Base-by-base conservation (phyloP, 2,888 invertebrate genomes). In the Calameuta filiformis region DNA sequence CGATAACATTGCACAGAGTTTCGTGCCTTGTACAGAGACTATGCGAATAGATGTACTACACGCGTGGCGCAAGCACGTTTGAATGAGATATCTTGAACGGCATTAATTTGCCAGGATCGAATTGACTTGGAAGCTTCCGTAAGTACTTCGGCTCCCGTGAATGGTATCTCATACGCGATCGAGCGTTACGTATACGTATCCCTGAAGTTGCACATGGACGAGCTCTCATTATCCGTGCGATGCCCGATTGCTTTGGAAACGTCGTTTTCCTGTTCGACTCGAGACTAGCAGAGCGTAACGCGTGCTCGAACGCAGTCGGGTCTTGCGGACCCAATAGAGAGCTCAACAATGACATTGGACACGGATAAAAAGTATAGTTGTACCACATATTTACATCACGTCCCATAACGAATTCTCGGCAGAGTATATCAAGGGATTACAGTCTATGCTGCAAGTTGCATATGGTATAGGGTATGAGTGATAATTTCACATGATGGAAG, bases 21-120 rank as follows among this genome's bases (percentile, higher is more conserved):
- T 69, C 76, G 71, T 69, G 73, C 74, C 56, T 30, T 73, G 74
- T 12, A 73, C 75, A 73, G 79, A 69, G 73, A 69, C 77, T 34
- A 15, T 69, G 31, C 71, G 33, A 31, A 30, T 34, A 71, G 31
- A 71, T 31, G 3, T 31, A 71, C 71, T 34, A 30, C 33, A 71
- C 33, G 33, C 71, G 71, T 34, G 31, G 71, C 31, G 71, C 15
- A 71, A 71, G 71, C 33, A 37, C 11, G 30, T 30, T 35, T 83
- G 83, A 86, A 85, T 87, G 85, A 86, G 82, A 87, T 85, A 85
- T 86, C 82, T 79, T 81, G 77, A 74, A 80, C 81, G 76, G 81
- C 83, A 87, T 88, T 87, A 88, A 87, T 87, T 88, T 87, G 86
- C 87, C 88, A 85, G 83, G 81, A 85, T 86, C 83, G 83, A 85